Conservation (phyloP, 1,140 invertebrate species). For the Parapsyche elsis region DNA sequence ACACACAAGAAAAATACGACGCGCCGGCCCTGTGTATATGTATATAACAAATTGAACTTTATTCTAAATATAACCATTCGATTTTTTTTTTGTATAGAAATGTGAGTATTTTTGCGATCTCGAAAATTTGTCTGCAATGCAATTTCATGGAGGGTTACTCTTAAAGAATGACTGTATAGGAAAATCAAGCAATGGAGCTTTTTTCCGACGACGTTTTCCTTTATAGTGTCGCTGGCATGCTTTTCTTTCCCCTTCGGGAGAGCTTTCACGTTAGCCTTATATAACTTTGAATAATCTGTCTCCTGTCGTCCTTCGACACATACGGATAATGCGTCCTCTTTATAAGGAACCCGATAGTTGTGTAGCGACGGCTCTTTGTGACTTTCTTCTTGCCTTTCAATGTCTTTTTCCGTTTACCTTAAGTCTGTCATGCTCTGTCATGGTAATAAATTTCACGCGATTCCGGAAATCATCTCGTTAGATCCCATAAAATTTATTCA, state of each 20-base stretch:
- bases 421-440: constrained; percentile 17
- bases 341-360: not conserved
- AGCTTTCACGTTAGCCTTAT: constrained; percentile 26
- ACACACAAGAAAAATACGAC: no score
- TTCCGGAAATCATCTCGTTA: not conserved
- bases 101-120: not conserved
- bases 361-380: not conserved
- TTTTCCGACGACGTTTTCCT: constrained; percentile 1
- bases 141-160: constrained; percentile 10
- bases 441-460: constrained; percentile 2
- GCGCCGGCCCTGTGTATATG: no score
- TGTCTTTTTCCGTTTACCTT: constrained; percentile 6
- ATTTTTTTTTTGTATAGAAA: no score
- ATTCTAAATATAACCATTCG: no score
- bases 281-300: constrained; percentile 29
- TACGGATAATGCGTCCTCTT: constrained; percentile 7
- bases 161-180: constrained; percentile 1
- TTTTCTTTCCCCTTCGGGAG: constrained; percentile 6
- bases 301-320: constrained; percentile 25
- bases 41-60: no score
- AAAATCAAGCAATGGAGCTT: constrained; percentile 12
- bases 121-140: constrained; percentile 9
- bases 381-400: not conserved
- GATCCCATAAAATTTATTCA: no score
- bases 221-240: not conserved